Percentiles rank a stretch among this genome's conserved stretches.
phyloP scores from a whole-genome alignment of 2,888 invertebrate genomes.

The Drosophila percnosoma region DNA sequence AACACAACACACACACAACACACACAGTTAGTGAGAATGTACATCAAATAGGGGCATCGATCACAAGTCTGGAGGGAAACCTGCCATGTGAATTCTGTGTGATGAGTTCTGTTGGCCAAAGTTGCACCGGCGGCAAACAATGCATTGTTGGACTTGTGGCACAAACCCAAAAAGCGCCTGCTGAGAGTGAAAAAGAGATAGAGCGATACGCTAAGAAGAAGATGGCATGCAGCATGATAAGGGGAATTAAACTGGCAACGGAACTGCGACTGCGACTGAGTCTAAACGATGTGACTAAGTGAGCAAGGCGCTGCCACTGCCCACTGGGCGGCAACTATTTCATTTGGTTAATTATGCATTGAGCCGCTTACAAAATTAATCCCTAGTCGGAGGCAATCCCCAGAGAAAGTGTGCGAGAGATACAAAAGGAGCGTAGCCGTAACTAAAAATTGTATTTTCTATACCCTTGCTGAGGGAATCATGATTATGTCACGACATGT shows the following conservation, averaged over 20 bases:
- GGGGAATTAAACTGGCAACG: slow-evolving; percentile 1
- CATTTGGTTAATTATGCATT: slow-evolving; percentile 74
- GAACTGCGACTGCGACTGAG: not conserved
- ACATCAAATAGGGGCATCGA: slow-evolving; percentile 20
- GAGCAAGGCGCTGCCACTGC: not conserved
- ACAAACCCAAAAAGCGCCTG: slow-evolving; percentile 8
- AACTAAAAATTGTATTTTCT: slow-evolving; percentile 16
- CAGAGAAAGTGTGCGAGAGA: slow-evolving; percentile 14
- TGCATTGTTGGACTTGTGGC: slow-evolving; percentile 28
- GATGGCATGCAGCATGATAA: not conserved
- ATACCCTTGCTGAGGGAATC: not conserved
- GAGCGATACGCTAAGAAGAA: not conserved
- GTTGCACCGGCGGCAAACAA: slow-evolving; percentile 29
- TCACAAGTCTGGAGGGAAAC: slow-evolving; percentile 24
- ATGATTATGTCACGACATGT: not conserved
- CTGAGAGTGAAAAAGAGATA: not conserved
- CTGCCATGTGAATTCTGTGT: slow-evolving; percentile 13
- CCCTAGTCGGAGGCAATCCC: slow-evolving; percentile 51
- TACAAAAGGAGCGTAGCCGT: not conserved
- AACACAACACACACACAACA: slow-evolving; percentile 4
- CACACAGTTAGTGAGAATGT: slow-evolving; percentile 13
- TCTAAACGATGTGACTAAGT: not conserved
- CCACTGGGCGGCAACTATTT: slow-evolving; percentile 13
- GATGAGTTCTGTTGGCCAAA: slow-evolving; percentile 31
- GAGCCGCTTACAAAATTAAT: slow-evolving; percentile 71